phyloP scores from a whole-genome alignment of 2,797 vertebrate species.

The Acanthurus lineatus region DNA sequence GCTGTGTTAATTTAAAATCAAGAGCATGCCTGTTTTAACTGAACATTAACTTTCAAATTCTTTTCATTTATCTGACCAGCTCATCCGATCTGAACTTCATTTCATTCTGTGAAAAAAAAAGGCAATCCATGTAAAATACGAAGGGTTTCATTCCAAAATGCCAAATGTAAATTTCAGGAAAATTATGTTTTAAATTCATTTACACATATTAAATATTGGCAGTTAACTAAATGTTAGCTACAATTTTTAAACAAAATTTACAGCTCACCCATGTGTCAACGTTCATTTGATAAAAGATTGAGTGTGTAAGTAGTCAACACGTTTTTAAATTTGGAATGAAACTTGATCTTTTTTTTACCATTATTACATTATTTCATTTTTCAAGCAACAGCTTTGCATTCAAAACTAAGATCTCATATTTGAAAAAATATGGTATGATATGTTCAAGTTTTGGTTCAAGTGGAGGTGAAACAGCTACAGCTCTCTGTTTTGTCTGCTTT shows the following conservation, averaged over 20 bases:
- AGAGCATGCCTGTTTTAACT: constrained; percentile 74
- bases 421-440: constrained; percentile 2
- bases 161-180: neutral
- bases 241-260: neutral
- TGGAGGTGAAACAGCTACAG: constrained; percentile 53
- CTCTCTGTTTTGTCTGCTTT: constrained; percentile 50
- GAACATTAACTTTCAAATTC: constrained; percentile 55
- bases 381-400: constrained; percentile 55
- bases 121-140: constrained; percentile 22
- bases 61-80: constrained; percentile 51
- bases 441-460: neutral
- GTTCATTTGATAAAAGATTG: neutral
- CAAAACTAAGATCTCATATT: constrained; percentile 43
- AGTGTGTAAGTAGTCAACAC: neutral
- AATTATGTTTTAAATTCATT: neutral
- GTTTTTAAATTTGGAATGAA: constrained; percentile 68
- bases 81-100: constrained; percentile 62
- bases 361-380: constrained; percentile 31
- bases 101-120: constrained; percentile 34
- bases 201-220: no score
- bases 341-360: constrained; percentile 33
- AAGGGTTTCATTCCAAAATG: constrained; percentile 70
- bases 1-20: constrained; percentile 75
- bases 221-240: neutral
- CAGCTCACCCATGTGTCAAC: neutral